phyloP scores from a whole-genome alignment of 2,113 vertebrate species.

The Tor tambroides region DNA sequence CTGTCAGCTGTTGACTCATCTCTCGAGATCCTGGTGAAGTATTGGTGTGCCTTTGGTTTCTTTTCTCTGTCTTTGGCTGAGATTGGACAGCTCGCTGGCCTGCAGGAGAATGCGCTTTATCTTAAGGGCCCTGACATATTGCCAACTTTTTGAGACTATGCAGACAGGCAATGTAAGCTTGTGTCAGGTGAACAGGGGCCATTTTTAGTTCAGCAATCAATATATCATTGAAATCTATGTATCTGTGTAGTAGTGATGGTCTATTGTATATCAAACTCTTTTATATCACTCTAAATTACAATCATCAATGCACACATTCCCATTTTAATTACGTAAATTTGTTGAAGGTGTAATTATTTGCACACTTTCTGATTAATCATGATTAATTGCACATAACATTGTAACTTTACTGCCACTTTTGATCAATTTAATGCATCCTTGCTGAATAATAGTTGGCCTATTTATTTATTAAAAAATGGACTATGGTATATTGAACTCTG shows the following conservation, averaged over 20 bases:
- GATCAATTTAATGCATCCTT: too few species aligned
- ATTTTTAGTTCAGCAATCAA: slow-evolving; percentile 7
- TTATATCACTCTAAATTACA: background rate
- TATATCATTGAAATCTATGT: background rate
- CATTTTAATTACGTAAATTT: too few species aligned
- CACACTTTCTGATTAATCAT: too few species aligned
- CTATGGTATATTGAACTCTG: too few species aligned
- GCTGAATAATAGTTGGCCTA: too few species aligned
- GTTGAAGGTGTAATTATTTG: too few species aligned
- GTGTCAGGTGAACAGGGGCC: background rate
- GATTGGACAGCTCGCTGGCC: slow-evolving; percentile 9
- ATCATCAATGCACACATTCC: background rate
- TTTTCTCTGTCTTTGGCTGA: background rate
- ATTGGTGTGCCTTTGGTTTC: slow-evolving; percentile 5
- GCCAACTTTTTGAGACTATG: slow-evolving; percentile 8
- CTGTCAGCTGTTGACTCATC: slow-evolving; percentile 31
- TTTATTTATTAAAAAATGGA: too few species aligned
- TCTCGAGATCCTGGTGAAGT: slow-evolving; percentile 24
- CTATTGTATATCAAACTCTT: background rate
- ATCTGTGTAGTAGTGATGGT: background rate
- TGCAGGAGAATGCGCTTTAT: background rate
- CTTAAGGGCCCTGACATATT: background rate
- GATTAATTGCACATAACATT: too few species aligned
- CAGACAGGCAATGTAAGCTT: slow-evolving; percentile 15
- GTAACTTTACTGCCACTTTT: too few species aligned